These are phyloP conservation scores for Pipistrellus pygmaeus DNA, from an alignment of 2,797 vertebrate genomes.

Conservation along the genomic window DNA sequence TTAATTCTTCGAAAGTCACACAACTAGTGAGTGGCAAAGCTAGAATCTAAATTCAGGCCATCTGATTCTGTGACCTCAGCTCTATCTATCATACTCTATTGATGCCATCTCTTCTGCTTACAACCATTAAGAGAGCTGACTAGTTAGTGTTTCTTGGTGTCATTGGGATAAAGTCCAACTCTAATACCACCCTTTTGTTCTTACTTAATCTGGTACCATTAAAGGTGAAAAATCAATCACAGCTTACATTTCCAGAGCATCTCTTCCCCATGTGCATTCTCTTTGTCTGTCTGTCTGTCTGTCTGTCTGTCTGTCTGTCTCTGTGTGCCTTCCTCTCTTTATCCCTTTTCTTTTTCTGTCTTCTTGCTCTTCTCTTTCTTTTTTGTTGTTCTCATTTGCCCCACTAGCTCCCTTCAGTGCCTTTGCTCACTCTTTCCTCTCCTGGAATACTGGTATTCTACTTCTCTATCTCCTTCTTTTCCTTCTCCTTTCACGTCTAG, in stretches of 20 bases:
- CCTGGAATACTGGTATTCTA: background rate
- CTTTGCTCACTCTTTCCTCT: background rate
- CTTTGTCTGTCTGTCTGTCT: fast-evolving
- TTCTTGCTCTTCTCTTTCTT: background rate
- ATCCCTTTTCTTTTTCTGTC: too few species aligned
- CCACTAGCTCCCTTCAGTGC: background rate
- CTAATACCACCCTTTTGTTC: background rate
- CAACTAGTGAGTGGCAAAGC: background rate
- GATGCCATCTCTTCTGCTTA: background rate
- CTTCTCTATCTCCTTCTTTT: background rate
- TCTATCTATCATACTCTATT: background rate
- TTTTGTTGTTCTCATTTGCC: background rate
- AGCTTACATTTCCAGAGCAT: background rate
- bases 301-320: fast-evolving
- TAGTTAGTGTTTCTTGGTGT: background rate
- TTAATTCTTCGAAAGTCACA: background rate
- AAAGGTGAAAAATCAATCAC: too few species aligned
- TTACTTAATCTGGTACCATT: background rate
- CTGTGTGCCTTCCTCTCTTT: background rate
- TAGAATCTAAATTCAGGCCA: background rate
- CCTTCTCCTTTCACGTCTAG: background rate
- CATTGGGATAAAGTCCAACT: background rate
- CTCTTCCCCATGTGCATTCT: background rate
- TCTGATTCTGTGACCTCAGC: background rate
- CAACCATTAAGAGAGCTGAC: background rate